Evolutionary conservation across 2,888 invertebrate genomes (phyloP), one percentile per base, ranked within the genome.

Genomic region (Parnassius mnemosyne): DNA sequence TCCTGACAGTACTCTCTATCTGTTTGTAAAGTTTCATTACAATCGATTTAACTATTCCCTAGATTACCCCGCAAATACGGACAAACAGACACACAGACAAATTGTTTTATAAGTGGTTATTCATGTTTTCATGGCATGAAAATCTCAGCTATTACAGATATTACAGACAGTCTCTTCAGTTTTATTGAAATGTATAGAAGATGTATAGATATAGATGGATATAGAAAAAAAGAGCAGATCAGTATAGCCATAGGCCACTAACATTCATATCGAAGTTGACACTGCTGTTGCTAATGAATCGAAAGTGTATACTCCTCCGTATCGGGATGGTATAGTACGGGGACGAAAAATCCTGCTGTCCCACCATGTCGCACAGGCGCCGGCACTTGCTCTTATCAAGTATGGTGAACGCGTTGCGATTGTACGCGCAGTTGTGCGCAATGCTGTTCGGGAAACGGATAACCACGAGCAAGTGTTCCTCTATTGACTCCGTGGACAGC

Each of bases 211-310:
- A 20, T 20, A 20, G 20, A 20, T 1, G 20, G 20, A 20, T 20
- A 20, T 20, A 20, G 16, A 20, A 20, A 2, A 20, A 2, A 20
- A 34, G 7, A 1, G 1, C 34, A 34, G 5, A 34, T 34, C 7
- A 34, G 34, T 34, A 34, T 7, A 34, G 7, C 7, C 34, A 34
- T 7, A 34, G 34, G 34, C 34, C 7, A 71, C 83, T 79, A 68
- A 89, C 90, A 47, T 83, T 80, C 64, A 89, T 79, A 65, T 88
- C 87, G 3, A 78, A 63, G 68, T 89, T 90, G 34, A 89, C 77
- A 63, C 87, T 89, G 76, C 85, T 89, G 61, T 90, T 89, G 66
- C 87, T 87, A 43, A 83, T 62, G 60, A 86, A 90, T 42, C 78
- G 74, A 43, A 90, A 84, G 9, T 81, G 73, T 9, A 89, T 66